Conservation (phyloP, 2,797 vertebrate species). For the Odontamblyopus rebecca region DNA sequence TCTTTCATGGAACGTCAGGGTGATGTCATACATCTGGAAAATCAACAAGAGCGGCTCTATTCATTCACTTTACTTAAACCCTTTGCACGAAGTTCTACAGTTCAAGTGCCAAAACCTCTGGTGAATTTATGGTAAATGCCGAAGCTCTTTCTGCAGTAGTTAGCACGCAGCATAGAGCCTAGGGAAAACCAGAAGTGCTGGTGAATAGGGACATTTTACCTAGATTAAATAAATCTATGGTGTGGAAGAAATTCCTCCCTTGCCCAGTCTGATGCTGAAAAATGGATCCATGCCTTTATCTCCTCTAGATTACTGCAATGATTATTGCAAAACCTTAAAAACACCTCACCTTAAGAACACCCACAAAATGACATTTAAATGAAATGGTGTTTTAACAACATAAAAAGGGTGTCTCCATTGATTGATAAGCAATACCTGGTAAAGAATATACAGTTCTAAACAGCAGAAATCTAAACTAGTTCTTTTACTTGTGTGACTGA, state of each 20-base stretch:
- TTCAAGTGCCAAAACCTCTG: background rate
- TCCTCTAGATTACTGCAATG: too few relatives aligned
- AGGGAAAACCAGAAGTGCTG: too few relatives aligned
- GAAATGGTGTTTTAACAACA: background rate
- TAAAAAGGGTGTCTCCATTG: background rate
- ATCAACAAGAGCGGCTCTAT: slow-evolving; percentile 48
- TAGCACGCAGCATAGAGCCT: too few relatives aligned
- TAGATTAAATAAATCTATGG: too few relatives aligned
- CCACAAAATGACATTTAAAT: too few relatives aligned
- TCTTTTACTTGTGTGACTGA: slow-evolving; percentile 33
- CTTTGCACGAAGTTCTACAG: background rate
- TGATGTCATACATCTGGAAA: slow-evolving; percentile 60
- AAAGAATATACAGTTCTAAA: slow-evolving; percentile 28
- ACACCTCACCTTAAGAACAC: background rate
- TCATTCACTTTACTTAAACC: background rate
- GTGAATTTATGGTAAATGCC: slow-evolving; percentile 3
- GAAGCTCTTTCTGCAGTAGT: background rate
- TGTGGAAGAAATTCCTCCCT: too few relatives aligned
- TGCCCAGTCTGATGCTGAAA: too few relatives aligned
- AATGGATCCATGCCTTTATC: too few relatives aligned
- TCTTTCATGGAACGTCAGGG: slow-evolving; percentile 59
- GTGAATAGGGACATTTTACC: too few relatives aligned
- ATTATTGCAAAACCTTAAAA: too few relatives aligned
- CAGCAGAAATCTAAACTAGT: background rate
- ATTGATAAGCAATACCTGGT: slow-evolving; percentile 20